Conservation (phyloP, 1,140 invertebrate species). For the Macrotrachela quadricornifera region DNA sequence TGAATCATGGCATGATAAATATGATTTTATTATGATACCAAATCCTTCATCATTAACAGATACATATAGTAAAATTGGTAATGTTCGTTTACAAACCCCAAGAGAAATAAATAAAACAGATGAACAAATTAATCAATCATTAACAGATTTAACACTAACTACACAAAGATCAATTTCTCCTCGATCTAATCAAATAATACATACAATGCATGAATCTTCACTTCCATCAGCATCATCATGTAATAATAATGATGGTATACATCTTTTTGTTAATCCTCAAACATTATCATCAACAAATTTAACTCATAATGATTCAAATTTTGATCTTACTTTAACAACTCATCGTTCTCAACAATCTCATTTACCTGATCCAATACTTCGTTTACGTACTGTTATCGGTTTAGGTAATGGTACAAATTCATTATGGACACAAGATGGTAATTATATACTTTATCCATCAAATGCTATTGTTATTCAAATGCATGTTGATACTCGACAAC, state of each 20-base stretch:
- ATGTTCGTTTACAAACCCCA: too few species aligned
- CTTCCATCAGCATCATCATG: too few species aligned
- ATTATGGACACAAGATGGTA: constrained; percentile 21
- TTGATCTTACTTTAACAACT: too few species aligned
- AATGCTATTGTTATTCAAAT: constrained; percentile 26
- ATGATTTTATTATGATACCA: constrained; percentile 22
- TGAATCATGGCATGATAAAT: constrained; percentile 24
- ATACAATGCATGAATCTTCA: too few species aligned
- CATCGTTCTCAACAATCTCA: constrained; percentile 13
- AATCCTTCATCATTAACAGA: too few species aligned
- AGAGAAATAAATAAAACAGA: too few species aligned
- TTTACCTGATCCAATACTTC: constrained; percentile 26
- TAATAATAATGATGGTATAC: too few species aligned
- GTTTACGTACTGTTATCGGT: constrained; percentile 24
- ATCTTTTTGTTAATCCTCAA: not conserved
- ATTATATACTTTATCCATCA: constrained; percentile 23
- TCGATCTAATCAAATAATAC: too few species aligned
- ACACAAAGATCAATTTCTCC: too few species aligned
- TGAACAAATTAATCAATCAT: too few species aligned
- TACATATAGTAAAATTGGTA: too few species aligned
- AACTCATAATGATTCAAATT: constrained; percentile 14
- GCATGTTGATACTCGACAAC: constrained; percentile 21
- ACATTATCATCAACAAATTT: not conserved
- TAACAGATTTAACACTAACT: too few species aligned
- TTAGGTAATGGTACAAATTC: constrained; percentile 19